A percentile compares a stretch with the other conserved stretches of the same genome.
phyloP scores from a whole-genome alignment of 2,888 invertebrate species.

The Tachina lurida region DNA sequence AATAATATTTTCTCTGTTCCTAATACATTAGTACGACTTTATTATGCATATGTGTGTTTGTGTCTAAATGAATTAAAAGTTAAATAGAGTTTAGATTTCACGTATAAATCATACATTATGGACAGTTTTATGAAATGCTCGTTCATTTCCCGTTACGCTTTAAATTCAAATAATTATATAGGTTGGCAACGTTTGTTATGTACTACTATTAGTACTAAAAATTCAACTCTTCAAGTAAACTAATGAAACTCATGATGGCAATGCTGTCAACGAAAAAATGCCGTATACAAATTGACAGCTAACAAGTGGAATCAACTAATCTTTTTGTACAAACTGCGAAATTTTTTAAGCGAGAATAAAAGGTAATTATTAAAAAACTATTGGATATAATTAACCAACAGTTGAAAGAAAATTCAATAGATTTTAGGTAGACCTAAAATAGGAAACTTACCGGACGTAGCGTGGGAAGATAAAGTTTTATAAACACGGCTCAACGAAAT shows the following conservation, averaged over 20 bases:
- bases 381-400: background rate
- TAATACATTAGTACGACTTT: too few relatives aligned
- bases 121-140: too few relatives aligned
- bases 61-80: too few relatives aligned
- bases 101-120: too few relatives aligned
- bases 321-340: background rate
- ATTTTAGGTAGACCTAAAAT: background rate
- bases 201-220: background rate
- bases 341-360: constrained; percentile 7
- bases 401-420: background rate
- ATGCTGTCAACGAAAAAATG: constrained; percentile 50
- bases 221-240: constrained; percentile 2
- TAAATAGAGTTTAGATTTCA: too few relatives aligned
- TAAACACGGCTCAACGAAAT: background rate
- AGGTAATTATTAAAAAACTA: constrained; percentile 24
- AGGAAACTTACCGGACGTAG: background rate
- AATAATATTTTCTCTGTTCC: too few relatives aligned
- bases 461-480: background rate
- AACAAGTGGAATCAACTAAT: constrained; percentile 34
- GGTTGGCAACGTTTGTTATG: background rate
- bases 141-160: too few relatives aligned
- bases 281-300: constrained; percentile 66
- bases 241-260: constrained; percentile 35
- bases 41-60: too few relatives aligned
- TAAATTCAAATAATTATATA: background rate